These are phyloP conservation scores for Acanthacorydalis orientalis DNA, from an alignment of 2,888 invertebrate species.

Conservation along the genomic window DNA sequence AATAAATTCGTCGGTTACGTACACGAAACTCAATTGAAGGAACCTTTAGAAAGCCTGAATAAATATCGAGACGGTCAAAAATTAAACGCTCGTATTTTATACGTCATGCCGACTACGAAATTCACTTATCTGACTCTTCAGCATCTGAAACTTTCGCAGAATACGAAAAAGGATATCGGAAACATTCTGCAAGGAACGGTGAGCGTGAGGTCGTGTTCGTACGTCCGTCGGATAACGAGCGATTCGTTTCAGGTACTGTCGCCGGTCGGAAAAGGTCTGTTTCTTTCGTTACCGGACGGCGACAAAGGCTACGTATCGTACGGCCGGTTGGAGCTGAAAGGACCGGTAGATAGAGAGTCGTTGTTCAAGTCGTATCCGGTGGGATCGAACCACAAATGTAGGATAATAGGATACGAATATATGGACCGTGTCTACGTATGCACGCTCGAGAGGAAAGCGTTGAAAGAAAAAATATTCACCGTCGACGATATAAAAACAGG, in stretches of 20 bases:
- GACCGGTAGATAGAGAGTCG: conserved; percentile 26
- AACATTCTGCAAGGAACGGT: conserved; percentile 40
- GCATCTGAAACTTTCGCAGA: conserved; percentile 6
- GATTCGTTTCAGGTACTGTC: conserved; percentile 14
- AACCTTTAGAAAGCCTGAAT: conserved; percentile 16
- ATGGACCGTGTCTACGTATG: conserved; percentile 51
- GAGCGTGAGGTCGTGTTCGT: conserved; percentile 8
- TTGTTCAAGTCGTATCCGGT: conserved; percentile 30
- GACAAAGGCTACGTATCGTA: conserved; percentile 20
- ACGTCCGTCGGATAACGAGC: neutral
- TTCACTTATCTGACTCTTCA: conserved; percentile 43
- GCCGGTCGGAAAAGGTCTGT: conserved; percentile 16
- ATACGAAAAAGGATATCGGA: conserved; percentile 27
- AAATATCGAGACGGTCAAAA: conserved; percentile 28
- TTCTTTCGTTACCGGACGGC: conserved; percentile 16
- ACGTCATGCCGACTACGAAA: conserved; percentile 49
- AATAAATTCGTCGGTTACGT: conserved; percentile 32
- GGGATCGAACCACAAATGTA: conserved; percentile 28
- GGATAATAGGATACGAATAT: conserved; percentile 47
- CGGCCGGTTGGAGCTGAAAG: conserved; percentile 17
- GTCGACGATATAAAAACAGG: conserved; percentile 33
- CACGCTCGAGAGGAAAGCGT: conserved; percentile 37
- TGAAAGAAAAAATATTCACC: conserved; percentile 39
- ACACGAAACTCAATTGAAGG: conserved; percentile 30
- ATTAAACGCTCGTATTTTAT: conserved; percentile 43